phyloP scores from a whole-genome alignment of 2,113 vertebrate genomes.

The Xiphias gladius region DNA sequence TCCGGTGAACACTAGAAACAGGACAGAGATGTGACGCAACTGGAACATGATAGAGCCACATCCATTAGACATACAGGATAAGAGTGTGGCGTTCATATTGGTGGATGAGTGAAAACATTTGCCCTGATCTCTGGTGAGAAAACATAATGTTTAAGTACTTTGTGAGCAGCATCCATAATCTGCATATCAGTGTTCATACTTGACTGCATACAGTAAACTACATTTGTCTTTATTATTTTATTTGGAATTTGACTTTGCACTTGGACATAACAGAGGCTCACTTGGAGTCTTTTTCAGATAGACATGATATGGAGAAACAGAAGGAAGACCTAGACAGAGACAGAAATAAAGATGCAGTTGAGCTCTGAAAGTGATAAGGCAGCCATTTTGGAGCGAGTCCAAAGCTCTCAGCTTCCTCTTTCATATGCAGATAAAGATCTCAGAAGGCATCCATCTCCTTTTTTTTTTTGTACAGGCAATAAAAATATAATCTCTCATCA shows the following conservation, averaged over 20 bases:
- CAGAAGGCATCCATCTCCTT: conserved; percentile 61
- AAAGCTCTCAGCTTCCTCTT: conserved; percentile 50
- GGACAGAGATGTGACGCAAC: background rate
- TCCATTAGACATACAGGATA: background rate
- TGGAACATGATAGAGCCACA: background rate
- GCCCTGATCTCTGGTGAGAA: background rate
- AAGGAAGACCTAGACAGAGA: conserved; percentile 17
- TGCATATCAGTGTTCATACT: background rate
- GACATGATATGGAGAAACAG: conserved; percentile 25
- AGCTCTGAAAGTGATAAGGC: conserved; percentile 48
- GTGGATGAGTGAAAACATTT: background rate
- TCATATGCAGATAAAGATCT: conserved; percentile 65
- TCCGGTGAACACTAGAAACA: background rate
- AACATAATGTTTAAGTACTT: background rate
- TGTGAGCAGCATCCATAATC: background rate
- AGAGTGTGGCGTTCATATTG: background rate
- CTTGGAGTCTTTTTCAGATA: conserved; percentile 17
- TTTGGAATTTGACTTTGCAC: background rate
- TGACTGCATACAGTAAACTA: background rate
- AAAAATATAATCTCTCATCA: conserved; percentile 63
- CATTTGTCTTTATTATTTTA: conserved; percentile 7
- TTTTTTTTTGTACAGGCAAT: conserved; percentile 50
- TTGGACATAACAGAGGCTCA: background rate
- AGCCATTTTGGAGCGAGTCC: conserved; percentile 61
- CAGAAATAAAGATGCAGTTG: conserved; percentile 39